Evolutionary conservation across 2,797 vertebrate species (phyloP).

Genomic region (Cynodonichthys magdalenae): DNA sequence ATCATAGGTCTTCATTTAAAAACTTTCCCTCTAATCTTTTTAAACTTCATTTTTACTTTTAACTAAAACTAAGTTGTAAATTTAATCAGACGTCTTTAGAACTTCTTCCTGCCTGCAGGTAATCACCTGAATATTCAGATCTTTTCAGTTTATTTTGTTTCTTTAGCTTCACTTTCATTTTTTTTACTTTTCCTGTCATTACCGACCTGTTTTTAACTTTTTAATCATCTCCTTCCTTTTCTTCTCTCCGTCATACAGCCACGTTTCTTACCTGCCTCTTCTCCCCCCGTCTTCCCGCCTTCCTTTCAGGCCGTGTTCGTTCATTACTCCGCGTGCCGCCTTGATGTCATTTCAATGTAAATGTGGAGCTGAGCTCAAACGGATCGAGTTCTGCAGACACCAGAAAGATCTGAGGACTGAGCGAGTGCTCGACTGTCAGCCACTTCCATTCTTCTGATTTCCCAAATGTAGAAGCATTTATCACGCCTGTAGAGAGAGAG

Average conservation of each 20-base stretch:
- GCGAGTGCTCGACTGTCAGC: conserved; percentile 33
- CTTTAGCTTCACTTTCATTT: not conserved
- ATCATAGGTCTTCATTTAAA: no score
- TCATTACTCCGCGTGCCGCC: conserved; percentile 50
- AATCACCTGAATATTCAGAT: no score
- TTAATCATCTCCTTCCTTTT: not conserved
- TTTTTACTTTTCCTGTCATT: not conserved
- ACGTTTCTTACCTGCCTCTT: conserved; percentile 13
- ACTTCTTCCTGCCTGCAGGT: no score
- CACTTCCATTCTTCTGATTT: conserved; percentile 67
- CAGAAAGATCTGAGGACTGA: conserved; percentile 35
- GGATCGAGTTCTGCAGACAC: conserved; percentile 26
- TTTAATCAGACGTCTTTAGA: no score
- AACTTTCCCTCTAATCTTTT: no score
- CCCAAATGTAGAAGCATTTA: conserved; percentile 62
- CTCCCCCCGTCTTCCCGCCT: conserved; percentile 3
- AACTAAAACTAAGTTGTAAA: no score
- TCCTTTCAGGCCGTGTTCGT: conserved; percentile 34
- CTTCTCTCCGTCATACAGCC: not conserved
- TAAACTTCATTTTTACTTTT: no score
- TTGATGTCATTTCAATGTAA: conserved; percentile 68
- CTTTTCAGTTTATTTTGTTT: no score
- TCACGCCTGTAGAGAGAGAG: conserved; percentile 49
- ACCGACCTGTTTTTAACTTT: not conserved
- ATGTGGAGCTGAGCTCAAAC: conserved; percentile 47